These are phyloP conservation scores for Minunthozetes semirufus DNA, from an alignment of 2,888 invertebrate species.

Conservation along the genomic window DNA sequence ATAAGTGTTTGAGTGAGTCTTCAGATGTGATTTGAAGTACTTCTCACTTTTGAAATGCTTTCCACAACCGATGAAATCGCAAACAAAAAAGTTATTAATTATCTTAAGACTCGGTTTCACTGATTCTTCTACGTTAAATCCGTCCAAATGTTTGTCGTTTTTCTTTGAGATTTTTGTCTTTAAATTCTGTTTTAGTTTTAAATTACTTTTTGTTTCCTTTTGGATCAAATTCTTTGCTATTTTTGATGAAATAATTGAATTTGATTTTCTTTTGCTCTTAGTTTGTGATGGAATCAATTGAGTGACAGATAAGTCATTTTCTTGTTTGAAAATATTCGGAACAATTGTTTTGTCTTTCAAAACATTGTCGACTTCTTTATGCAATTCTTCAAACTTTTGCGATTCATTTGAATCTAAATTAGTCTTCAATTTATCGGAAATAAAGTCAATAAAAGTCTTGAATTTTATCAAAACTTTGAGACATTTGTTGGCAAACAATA, in stretches of 20 bases:
- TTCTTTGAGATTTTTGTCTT: not conserved
- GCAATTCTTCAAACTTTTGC: not conserved
- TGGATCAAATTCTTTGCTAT: not conserved
- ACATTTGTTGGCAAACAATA: slow-evolving; percentile 19
- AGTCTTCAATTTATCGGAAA: not conserved
- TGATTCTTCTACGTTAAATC: too few species aligned
- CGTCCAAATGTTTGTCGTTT: not conserved
- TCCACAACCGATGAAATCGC: not conserved
- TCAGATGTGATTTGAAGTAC: not conserved
- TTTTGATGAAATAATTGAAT: too few species aligned
- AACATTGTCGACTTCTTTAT: not conserved
- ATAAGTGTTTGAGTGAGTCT: too few species aligned
- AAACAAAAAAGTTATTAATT: not conserved
- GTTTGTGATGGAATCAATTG: too few species aligned
- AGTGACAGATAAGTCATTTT: not conserved
- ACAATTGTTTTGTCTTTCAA: not conserved
- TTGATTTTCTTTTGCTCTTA: too few species aligned
- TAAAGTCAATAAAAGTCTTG: not conserved
- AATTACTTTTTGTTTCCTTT: not conserved
- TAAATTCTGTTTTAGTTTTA: too few species aligned
- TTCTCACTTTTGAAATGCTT: not conserved
- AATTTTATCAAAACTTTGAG: not conserved
- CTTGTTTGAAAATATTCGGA: not conserved
- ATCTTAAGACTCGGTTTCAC: not conserved
- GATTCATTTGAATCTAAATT: not conserved